These are phyloP conservation scores for Dolichoris vasculosae DNA, from an alignment of 1,140 invertebrate genomes.

Conservation along the genomic window DNA sequence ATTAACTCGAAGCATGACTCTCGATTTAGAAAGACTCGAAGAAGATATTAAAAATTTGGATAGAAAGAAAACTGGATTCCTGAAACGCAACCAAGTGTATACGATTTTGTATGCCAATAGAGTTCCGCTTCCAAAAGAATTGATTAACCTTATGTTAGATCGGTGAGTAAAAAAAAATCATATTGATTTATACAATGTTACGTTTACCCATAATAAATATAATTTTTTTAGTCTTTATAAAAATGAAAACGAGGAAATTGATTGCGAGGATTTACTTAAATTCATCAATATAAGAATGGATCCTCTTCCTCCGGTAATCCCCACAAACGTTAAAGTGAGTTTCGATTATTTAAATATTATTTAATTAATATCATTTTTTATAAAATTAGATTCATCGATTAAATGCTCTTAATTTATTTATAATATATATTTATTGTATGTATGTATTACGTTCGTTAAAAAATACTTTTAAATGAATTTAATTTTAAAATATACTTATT, in stretches of 20 bases:
- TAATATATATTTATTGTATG: neutral
- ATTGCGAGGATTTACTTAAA: slow-evolving; percentile 76
- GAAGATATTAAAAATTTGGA: slow-evolving; percentile 81
- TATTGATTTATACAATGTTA: neutral
- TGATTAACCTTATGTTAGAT: slow-evolving; percentile 81
- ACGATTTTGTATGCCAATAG: slow-evolving; percentile 79
- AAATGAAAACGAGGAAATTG: slow-evolving; percentile 78
- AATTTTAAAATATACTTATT: no score
- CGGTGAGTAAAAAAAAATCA: slow-evolving; percentile 74
- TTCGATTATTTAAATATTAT: neutral
- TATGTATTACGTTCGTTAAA: no score
- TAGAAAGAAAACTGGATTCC: slow-evolving; percentile 74
- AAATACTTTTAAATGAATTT: no score
- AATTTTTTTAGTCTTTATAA: slow-evolving; percentile 72
- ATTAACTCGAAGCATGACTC: slow-evolving; percentile 81
- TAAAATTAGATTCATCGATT: neutral
- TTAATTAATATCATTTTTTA: neutral
- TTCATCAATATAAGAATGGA: slow-evolving; percentile 78
- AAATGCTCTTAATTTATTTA: neutral
- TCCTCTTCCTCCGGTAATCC: slow-evolving; percentile 72
- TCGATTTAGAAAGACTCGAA: slow-evolving; percentile 78
- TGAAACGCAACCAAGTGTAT: slow-evolving; percentile 76
- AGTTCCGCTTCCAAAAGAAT: slow-evolving; percentile 79
- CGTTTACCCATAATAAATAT: slow-evolving; percentile 6
- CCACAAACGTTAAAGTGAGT: slow-evolving; percentile 75